phyloP scores from a whole-genome alignment of 1,140 invertebrate species.

The Drosophila pachea region DNA sequence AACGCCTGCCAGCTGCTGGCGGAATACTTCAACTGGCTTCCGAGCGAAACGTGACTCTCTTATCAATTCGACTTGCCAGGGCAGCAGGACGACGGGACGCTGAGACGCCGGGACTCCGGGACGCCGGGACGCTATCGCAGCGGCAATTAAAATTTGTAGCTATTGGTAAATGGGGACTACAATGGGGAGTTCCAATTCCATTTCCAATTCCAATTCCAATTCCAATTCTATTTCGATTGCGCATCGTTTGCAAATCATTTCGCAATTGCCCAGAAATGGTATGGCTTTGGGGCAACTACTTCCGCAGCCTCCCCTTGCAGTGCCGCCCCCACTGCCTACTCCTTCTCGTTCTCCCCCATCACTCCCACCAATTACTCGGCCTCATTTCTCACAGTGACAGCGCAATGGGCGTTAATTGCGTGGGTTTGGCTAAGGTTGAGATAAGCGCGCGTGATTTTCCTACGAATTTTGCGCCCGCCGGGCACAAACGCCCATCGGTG shows the following conservation, averaged over 20 bases:
- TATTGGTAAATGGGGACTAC: conserved; percentile 48
- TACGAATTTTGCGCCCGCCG: conserved; percentile 64
- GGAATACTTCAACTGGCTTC: conserved; percentile 35
- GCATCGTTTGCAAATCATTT: conserved; percentile 76
- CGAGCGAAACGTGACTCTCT: conserved; percentile 67
- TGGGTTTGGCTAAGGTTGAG: conserved; percentile 67
- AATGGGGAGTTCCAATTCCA: conserved; percentile 53
- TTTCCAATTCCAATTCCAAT: conserved; percentile 53
- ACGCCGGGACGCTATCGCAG: conserved; percentile 47
- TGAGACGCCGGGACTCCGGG: conserved; percentile 20
- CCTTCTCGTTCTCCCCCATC: not conserved
- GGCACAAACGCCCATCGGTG: conserved; percentile 31
- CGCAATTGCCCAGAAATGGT: conserved; percentile 53
- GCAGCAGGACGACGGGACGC: conserved; percentile 23
- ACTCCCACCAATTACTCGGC: not conserved
- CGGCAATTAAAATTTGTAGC: conserved; percentile 76
- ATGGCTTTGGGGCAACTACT: conserved; percentile 43
- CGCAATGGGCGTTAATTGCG: conserved; percentile 75
- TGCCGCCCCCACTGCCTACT: not conserved
- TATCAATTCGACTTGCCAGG: conserved; percentile 66
- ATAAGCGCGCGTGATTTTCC: conserved; percentile 77
- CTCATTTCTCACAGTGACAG: conserved; percentile 73
- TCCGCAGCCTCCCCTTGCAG: conserved; percentile 2
- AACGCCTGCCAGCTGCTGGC: conserved; percentile 10
- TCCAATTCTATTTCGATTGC: conserved; percentile 62